A percentile compares a stretch with the other conserved stretches of the same genome.
Evolutionary conservation across 2,113 vertebrate genomes (phyloP).

Genomic region (Nipponia nippon): DNA sequence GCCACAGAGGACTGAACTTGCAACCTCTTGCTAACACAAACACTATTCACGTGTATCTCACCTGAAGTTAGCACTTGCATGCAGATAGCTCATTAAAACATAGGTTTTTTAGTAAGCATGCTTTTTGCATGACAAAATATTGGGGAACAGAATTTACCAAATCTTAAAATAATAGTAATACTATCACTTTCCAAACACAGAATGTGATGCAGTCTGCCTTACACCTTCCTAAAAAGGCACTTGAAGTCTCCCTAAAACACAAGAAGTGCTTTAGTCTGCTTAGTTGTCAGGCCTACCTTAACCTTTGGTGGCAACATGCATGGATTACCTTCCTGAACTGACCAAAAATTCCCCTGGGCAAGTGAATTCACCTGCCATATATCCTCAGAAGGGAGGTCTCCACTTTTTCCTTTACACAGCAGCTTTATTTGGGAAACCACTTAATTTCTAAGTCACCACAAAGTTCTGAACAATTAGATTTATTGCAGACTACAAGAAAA

Average conservation of each 20-base stretch:
- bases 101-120: background rate
- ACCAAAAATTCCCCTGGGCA: background rate
- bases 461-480: background rate
- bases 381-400: background rate
- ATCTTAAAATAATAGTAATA: background rate
- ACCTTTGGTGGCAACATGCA: rapidly evolving
- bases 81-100: background rate
- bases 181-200: background rate
- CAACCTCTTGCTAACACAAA: background rate
- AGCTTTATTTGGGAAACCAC: background rate
- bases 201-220: too few species aligned
- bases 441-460: background rate
- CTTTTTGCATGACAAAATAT: background rate
- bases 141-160: background rate
- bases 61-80: background rate
- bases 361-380: background rate
- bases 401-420: background rate
- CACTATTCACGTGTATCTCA: background rate
- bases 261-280: background rate
- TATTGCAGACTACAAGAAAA: background rate
- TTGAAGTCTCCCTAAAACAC: background rate
- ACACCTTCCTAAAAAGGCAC: background rate
- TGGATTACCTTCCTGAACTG: background rate
- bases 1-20: background rate
- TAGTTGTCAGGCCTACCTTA: background rate